Percentiles rank a stretch among this genome's conserved stretches.
Conservation (phyloP, 1,140 invertebrate genomes). For the Diuraphis noxia region DNA sequence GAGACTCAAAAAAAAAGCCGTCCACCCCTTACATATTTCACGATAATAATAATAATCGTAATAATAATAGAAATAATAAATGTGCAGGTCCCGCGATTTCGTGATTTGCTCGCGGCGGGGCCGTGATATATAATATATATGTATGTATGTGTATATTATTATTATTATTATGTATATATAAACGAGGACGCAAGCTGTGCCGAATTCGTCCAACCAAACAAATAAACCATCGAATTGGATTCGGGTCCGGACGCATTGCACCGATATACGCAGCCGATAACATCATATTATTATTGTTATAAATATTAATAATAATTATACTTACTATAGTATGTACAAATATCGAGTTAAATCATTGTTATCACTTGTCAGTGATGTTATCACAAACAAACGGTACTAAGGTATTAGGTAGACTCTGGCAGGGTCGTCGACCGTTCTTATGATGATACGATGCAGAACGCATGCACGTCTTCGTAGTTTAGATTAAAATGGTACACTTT, state of each 20-base stretch:
- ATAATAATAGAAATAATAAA: slow-evolving; percentile 51
- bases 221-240: slow-evolving; percentile 18
- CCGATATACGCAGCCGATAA: neutral
- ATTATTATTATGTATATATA: neutral
- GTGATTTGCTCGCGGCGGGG: slow-evolving; percentile 36
- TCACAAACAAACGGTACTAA: neutral
- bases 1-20: slow-evolving; percentile 15
- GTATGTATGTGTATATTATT: neutral
- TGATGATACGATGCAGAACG: neutral
- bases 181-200: slow-evolving; percentile 44
- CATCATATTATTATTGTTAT: neutral
- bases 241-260: neutral
- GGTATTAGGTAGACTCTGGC: neutral
- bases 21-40: slow-evolving; percentile 48
- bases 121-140: neutral
- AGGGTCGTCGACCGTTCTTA: neutral
- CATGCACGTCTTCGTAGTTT: neutral
- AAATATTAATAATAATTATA: neutral
- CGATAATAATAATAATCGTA: slow-evolving; percentile 37
- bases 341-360: neutral
- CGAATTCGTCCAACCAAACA: slow-evolving; percentile 29
- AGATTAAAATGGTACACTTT: neutral
- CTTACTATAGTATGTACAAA: too few relatives aligned
- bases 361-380: neutral
- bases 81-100: slow-evolving; percentile 41